phyloP scores from a whole-genome alignment of 2,888 invertebrate genomes.

The Saturnia pavonia region DNA sequence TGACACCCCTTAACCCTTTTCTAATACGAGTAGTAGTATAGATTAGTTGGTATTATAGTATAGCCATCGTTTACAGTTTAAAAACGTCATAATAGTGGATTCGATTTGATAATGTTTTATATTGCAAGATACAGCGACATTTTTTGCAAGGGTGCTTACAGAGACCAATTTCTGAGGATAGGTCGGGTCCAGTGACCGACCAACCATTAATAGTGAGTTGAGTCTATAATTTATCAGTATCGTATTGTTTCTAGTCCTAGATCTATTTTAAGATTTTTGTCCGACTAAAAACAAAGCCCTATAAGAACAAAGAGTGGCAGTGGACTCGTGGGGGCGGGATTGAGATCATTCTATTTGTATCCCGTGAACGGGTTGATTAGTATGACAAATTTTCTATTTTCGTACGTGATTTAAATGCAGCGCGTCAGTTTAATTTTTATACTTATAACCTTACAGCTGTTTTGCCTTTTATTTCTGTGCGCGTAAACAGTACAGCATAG shows the following conservation, averaged over 20 bases:
- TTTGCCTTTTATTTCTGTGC: background rate
- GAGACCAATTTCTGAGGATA: too few species aligned
- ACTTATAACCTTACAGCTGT: background rate
- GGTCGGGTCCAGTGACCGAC: background rate
- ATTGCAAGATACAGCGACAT: too few species aligned
- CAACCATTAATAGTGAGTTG: background rate
- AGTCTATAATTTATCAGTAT: background rate
- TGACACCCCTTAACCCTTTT: too few species aligned
- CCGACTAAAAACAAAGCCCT: too few species aligned
- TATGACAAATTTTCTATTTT: conserved; percentile 9
- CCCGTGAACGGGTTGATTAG: background rate
- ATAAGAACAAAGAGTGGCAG: conserved; percentile 3
- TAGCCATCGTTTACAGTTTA: too few species aligned
- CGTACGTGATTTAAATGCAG: background rate
- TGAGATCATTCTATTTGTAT: conserved; percentile 12
- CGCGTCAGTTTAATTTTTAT: background rate
- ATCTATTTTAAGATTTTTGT: background rate
- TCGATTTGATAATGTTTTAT: too few species aligned
- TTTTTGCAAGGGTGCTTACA: too few species aligned
- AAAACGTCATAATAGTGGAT: too few species aligned
- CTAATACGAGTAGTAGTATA: too few species aligned
- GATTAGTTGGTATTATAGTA: too few species aligned
- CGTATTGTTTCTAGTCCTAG: background rate
- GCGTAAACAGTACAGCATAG: background rate
- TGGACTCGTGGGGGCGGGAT: conserved; percentile 11